phyloP scores from a whole-genome alignment of 92 coral and sea anemone genomes.

The Palythoa heliodiscus region DNA sequence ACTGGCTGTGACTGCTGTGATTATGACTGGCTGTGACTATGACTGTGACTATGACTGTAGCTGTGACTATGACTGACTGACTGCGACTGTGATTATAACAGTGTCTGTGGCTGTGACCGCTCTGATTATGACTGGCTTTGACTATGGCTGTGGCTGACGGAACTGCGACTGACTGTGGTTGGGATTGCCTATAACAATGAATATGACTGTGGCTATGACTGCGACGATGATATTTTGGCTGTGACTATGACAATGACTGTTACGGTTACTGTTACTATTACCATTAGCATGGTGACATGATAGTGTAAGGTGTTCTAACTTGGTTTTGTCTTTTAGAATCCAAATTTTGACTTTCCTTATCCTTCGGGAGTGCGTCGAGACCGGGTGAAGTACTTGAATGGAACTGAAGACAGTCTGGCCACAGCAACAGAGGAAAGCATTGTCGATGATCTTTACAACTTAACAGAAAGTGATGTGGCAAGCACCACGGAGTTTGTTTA shows the following conservation, averaged over 20 bases:
- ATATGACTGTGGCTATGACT: not conserved
- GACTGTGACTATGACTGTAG: too few species aligned
- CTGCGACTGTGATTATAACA: too few species aligned
- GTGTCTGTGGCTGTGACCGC: too few species aligned
- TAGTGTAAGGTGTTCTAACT: not conserved
- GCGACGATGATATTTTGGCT: too few species aligned
- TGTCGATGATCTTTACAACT: conserved; percentile 80
- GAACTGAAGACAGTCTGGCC: conserved; percentile 42
- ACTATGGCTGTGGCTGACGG: too few species aligned
- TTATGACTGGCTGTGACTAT: too few species aligned
- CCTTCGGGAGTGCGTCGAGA: conserved; percentile 99
- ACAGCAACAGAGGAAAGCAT: conserved; percentile 77
- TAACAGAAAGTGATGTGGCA: conserved; percentile 84
- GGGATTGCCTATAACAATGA: not conserved
- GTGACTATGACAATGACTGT: not conserved
- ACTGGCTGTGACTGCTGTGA: too few species aligned
- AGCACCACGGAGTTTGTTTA: conserved; percentile 83
- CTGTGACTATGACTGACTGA: too few species aligned
- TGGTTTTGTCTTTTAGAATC: conserved; percentile 55
- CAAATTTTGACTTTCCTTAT: conserved; percentile 85
- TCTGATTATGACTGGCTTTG: too few species aligned
- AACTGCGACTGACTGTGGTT: too few species aligned
- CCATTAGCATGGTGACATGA: not conserved
- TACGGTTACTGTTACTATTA: not conserved
- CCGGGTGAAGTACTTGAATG: conserved; percentile 61